Base-by-base conservation (phyloP, 2,888 invertebrate genomes). In the Platycheirus rosarum region DNA sequence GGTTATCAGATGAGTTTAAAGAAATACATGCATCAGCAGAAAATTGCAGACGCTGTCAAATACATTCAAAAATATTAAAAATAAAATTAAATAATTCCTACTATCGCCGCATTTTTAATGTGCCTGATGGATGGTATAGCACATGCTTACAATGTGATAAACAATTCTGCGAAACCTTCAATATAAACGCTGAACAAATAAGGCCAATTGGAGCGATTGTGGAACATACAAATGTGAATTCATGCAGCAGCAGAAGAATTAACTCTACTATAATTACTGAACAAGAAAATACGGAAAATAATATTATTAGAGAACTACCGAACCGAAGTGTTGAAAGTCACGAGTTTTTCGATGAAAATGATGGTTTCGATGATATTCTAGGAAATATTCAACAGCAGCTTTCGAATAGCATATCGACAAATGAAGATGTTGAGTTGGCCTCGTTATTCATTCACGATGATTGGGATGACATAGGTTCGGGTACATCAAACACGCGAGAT, bases 1-100 rank as follows among this genome's bases (percentile, higher is more conserved):
- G 97, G 98, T 91, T 98, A 48, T 95, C 97, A 0, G 91, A 92
- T n/a, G 90, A 92, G 44, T 93, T 97, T 0, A 93, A 94, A 86
- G 92, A 92, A 2, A 91, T 95, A 0, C 92, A 93, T 85, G 93
- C 95, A 4, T 88, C 93, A 35, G 91, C 94, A 8, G 93, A 95
- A 42, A 91, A 91, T n/a, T 97, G 97, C 89, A 62, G 71, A 2
- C 86, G 55, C n/a, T 91, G 91, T 84, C 88, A 89, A 6, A 86
- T 88, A 2, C 86, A 80, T 5, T 86, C 86, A 16, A 88, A 86
- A 42, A 70, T 89, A 79, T 79, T 89, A 0, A 89, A 89, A 74
- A 85, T 89, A 5, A 88, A 87, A 62, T 80, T 89, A 2, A 85
- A 65, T 48, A 84, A 84, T 8, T 65, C 86, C 1, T 89, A 87